Percentiles rank a stretch among this genome's conserved stretches.
phyloP scores from a whole-genome alignment of 1,140 invertebrate genomes.

The Papilio polytes region DNA sequence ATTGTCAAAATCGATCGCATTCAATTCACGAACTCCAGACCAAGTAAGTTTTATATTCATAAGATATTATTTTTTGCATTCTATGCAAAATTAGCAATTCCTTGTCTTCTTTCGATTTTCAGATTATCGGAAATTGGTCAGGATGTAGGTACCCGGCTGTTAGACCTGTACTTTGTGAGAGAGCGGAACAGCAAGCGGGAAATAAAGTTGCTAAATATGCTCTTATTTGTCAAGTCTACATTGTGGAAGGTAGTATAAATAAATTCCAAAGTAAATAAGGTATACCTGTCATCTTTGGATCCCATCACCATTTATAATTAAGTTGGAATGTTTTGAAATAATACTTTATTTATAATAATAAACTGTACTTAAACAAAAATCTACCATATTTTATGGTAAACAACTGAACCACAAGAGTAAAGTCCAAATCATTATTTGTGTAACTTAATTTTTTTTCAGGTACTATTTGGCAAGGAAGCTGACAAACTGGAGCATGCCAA shows the following conservation, averaged over 20 bases:
- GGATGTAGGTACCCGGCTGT: constrained; percentile 96
- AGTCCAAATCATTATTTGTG: not conserved
- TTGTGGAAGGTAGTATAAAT: constrained; percentile 94
- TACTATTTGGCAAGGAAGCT: constrained; percentile 98
- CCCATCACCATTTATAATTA: too few relatives aligned
- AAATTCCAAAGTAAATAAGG: not conserved
- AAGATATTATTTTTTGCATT: not conserved
- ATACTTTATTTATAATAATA: too few relatives aligned
- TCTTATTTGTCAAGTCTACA: constrained; percentile 97
- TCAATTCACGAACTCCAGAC: constrained; percentile 97
- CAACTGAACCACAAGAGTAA: too few relatives aligned
- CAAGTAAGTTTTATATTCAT: constrained; percentile 86
- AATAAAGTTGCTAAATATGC: constrained; percentile 97
- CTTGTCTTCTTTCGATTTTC: constrained; percentile 52
- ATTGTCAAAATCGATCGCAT: constrained; percentile 97
- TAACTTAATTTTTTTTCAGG: constrained; percentile 81
- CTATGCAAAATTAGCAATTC: not conserved
- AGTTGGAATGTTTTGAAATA: too few relatives aligned
- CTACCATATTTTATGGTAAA: too few relatives aligned
- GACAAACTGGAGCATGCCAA: constrained; percentile 99
- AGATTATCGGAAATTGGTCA: constrained; percentile 97
- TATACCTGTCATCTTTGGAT: not conserved
- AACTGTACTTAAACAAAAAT: too few relatives aligned
- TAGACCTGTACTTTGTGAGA: constrained; percentile 96
- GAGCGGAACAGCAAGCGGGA: constrained; percentile 98